A percentile compares a stretch with the other conserved stretches of the same genome.
phyloP scores from a whole-genome alignment of 2,888 invertebrate species.

The Amorpha juglandis region DNA sequence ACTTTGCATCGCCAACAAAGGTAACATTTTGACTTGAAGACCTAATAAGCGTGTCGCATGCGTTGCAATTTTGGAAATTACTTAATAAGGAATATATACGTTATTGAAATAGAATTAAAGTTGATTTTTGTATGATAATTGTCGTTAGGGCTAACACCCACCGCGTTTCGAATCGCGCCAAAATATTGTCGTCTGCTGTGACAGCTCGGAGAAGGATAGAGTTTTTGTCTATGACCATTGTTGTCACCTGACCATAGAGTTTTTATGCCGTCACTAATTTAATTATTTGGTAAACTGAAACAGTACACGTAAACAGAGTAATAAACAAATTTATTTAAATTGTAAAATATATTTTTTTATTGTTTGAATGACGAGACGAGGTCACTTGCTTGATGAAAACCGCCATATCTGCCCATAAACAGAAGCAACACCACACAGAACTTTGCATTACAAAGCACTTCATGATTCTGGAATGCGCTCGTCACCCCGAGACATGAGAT shows the following conservation, averaged over 20 bases:
- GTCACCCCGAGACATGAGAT: no score
- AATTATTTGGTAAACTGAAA: conserved; percentile 1
- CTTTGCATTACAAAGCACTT: no score
- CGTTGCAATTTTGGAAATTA: conserved; percentile 13
- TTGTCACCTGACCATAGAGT: conserved; percentile 26
- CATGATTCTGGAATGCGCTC: no score
- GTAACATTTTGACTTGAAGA: conserved; percentile 39
- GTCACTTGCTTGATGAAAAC: no score
- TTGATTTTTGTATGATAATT: conserved; percentile 1
- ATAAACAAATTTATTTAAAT: background rate
- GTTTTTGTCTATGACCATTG: conserved; percentile 23
- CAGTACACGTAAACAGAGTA: background rate
- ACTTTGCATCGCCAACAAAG: conserved; percentile 46
- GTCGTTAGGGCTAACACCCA: conserved; percentile 46
- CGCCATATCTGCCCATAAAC: no score
- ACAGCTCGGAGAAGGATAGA: conserved; percentile 54
- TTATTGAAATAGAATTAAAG: background rate
- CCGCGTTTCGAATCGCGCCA: conserved; percentile 79
- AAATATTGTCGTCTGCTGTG: conserved; percentile 73
- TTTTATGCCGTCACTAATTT: conserved; percentile 21
- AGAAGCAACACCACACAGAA: no score
- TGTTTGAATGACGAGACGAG: no score
- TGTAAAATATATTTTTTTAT: no score
- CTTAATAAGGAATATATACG: background rate
- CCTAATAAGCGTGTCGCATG: conserved; percentile 18